These are phyloP conservation scores for Henicopernis longicauda DNA, from an alignment of 2,113 vertebrate genomes.

Conservation along the genomic window DNA sequence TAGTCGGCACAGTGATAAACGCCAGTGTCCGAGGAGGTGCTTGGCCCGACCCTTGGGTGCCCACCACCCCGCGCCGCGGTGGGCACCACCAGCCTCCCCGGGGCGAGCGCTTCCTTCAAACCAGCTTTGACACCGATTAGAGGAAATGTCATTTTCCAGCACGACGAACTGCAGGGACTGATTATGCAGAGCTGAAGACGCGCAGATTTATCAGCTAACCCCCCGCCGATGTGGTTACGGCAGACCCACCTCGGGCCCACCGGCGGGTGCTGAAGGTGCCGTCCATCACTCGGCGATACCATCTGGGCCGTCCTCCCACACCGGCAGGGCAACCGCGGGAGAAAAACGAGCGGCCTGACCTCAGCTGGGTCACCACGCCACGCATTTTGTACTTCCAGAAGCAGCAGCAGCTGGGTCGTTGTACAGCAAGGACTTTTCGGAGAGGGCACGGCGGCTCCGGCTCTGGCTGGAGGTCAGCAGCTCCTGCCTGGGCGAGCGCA, in stretches of 20 bases:
- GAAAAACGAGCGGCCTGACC: background rate
- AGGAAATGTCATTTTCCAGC: background rate
- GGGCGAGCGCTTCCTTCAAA: background rate
- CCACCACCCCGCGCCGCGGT: fast-evolving
- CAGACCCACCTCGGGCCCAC: background rate
- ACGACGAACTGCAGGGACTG: background rate
- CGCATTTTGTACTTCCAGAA: background rate
- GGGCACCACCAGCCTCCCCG: background rate
- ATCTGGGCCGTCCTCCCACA: background rate
- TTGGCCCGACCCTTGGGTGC: fast-evolving
- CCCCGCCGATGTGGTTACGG: background rate
- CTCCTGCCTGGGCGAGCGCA: background rate
- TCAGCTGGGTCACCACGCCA: background rate
- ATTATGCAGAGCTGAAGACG: background rate
- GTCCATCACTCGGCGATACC: background rate
- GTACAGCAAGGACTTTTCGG: background rate
- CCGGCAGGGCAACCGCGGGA: fast-evolving
- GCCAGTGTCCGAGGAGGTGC: fast-evolving
- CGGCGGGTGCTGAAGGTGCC: background rate
- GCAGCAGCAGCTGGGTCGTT: background rate
- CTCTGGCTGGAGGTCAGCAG: background rate
- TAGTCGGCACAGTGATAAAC: fast-evolving
- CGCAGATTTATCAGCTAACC: background rate
- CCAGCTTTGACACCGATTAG: background rate
- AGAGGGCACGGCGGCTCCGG: fast-evolving